Conservation (phyloP, 2,797 vertebrate species). For the Danio tinwini region DNA sequence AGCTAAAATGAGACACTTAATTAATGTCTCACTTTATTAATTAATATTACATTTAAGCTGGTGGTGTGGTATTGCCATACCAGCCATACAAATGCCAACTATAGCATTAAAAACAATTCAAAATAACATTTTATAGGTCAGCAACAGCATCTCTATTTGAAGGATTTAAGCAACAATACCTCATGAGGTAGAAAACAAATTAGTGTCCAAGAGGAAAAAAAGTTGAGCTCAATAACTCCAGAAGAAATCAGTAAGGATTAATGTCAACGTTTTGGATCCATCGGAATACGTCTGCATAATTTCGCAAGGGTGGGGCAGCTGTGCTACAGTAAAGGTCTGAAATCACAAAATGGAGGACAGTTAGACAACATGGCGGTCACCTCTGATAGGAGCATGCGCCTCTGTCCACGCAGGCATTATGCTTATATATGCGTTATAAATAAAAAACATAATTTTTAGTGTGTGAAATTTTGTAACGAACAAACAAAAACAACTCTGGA, state of each 20-base stretch:
- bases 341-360: conserved; percentile 84
- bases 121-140: neutral
- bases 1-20: neutral
- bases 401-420: conserved; percentile 10
- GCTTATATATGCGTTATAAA: neutral
- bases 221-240: conserved; percentile 28
- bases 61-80: neutral
- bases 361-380: conserved; percentile 79
- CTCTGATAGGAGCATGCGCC: conserved; percentile 55
- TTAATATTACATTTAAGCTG: neutral
- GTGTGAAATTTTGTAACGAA: conserved; percentile 13
- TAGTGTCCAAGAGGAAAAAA: conserved; percentile 6
- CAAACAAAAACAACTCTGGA: conserved; percentile 7
- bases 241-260: conserved; percentile 40
- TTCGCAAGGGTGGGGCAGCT: conserved; percentile 59
- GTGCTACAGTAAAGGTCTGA: conserved; percentile 59
- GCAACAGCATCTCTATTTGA: neutral
- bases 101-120: neutral
- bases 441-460: neutral
- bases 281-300: conserved; percentile 45
- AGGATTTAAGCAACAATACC: neutral
- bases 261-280: conserved; percentile 46
- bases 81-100: neutral
- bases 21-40: too few species aligned
- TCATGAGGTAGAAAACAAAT: conserved; percentile 1